Percentiles rank a stretch among this genome's conserved stretches.
These are phyloP conservation scores for Polypterus bichir DNA, from an alignment of 2,113 vertebrate species.

Conservation along the genomic window DNA sequence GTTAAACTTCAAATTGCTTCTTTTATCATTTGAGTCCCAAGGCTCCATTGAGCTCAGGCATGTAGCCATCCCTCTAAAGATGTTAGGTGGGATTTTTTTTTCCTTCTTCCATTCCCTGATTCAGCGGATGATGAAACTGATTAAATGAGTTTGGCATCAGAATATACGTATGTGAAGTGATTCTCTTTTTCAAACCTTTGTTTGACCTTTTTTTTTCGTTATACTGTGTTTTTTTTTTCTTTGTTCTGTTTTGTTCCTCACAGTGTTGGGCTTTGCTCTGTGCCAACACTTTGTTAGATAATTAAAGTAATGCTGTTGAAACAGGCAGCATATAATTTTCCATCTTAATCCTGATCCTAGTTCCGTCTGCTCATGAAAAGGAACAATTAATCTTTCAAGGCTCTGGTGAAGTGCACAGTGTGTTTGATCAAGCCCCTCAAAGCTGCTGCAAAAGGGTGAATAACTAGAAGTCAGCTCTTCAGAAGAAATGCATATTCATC, in stretches of 20 bases:
- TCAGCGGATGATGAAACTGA: background rate
- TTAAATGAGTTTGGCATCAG: conserved; percentile 1
- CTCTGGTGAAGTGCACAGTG: conserved; percentile 24
- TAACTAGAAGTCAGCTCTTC: conserved; percentile 24
- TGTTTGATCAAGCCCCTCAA: conserved; percentile 24
- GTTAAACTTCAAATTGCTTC: background rate
- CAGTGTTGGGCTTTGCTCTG: conserved; percentile 13
- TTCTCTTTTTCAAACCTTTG: conserved; percentile 6
- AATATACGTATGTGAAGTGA: conserved; percentile 3
- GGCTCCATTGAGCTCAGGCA: background rate
- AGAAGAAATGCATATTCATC: conserved; percentile 43
- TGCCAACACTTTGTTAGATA: conserved; percentile 39
- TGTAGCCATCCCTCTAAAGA: background rate
- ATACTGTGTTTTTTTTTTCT: conserved; percentile 9
- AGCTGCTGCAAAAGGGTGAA: conserved; percentile 19
- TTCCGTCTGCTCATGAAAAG: conserved; percentile 38
- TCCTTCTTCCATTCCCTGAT: no score
- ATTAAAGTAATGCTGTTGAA: conserved; percentile 42
- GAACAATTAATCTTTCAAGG: conserved; percentile 50
- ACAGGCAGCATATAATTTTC: conserved; percentile 45
- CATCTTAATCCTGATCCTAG: conserved; percentile 45
- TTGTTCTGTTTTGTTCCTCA: conserved; percentile 4
- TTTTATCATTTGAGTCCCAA: conserved; percentile 1
- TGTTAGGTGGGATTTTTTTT: background rate
- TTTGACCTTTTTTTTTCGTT: background rate